These are phyloP conservation scores for Laticauda colubrina DNA, from an alignment of 2,113 vertebrate species.

Conservation along the genomic window DNA sequence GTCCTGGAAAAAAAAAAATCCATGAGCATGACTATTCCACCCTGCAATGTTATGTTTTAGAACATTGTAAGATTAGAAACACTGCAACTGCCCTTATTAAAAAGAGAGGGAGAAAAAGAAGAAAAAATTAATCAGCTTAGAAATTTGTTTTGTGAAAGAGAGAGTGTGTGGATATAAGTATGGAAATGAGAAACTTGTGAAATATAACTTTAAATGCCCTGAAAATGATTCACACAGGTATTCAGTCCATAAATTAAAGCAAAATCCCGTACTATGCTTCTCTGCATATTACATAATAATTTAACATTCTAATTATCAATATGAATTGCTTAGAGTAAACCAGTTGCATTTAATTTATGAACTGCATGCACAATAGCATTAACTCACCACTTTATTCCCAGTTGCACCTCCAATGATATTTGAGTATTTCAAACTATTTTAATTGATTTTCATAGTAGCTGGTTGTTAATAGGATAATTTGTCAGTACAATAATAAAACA, in stretches of 20 bases:
- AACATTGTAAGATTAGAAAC: neutral
- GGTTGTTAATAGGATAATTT: constrained; percentile 82
- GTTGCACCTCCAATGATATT: constrained; percentile 59
- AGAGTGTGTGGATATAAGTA: neutral
- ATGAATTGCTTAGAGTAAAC: constrained; percentile 67
- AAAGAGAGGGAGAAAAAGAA: neutral
- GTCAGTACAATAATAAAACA: constrained; percentile 83
- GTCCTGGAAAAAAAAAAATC: neutral
- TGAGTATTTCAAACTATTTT: constrained; percentile 67
- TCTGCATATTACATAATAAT: constrained; percentile 54
- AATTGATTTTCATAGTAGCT: constrained; percentile 78
- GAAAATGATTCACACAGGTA: constrained; percentile 30
- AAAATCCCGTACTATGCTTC: constrained; percentile 22
- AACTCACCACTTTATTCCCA: constrained; percentile 65
- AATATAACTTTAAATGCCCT: constrained; percentile 19
- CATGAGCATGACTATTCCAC: neutral
- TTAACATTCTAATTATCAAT: constrained; percentile 65
- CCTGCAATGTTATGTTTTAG: neutral
- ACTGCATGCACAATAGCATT: constrained; percentile 57
- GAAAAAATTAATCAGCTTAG: neutral
- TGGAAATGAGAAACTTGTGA: constrained; percentile 46
- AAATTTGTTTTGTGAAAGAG: neutral
- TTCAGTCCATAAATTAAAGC: constrained; percentile 51
- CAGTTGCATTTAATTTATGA: constrained; percentile 64
- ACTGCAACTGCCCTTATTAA: neutral